Conservation (phyloP, 2,888 invertebrate species). For the Synanthedon formicaeformis region DNA sequence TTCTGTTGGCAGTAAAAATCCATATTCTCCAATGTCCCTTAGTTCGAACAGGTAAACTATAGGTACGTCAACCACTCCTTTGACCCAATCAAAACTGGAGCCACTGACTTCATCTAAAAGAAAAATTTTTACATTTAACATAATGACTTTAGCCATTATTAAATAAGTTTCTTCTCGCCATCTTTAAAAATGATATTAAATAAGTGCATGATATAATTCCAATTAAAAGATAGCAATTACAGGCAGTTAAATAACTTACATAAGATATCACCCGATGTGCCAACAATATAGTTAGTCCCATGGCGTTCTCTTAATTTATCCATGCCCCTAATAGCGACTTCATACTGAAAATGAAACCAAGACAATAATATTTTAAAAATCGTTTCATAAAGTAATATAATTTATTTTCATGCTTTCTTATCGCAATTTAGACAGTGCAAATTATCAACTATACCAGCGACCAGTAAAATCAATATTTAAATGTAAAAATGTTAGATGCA, state of each 20-base stretch:
- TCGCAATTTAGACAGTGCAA: too few relatives aligned
- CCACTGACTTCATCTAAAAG: conserved; percentile 27
- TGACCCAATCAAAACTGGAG: conserved; percentile 44
- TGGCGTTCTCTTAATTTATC: conserved; percentile 14
- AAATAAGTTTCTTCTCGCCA: background rate
- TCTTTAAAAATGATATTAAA: too few relatives aligned
- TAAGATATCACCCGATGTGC: conserved; percentile 20
- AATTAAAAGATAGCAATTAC: too few relatives aligned
- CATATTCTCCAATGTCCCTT: conserved; percentile 68
- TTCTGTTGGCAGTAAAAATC: conserved; percentile 71
- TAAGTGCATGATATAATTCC: too few relatives aligned
- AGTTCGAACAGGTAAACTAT: conserved; percentile 53
- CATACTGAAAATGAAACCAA: conserved; percentile 13
- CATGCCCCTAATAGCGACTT: conserved; percentile 17
- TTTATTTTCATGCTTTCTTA: too few relatives aligned
- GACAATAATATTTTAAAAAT: background rate
- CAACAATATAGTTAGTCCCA: conserved; percentile 16
- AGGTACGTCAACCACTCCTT: conserved; percentile 31
- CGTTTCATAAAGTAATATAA: too few relatives aligned
- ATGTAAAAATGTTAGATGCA: too few relatives aligned
- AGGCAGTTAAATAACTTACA: conserved; percentile 13
- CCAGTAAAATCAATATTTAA: too few relatives aligned
- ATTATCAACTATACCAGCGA: too few relatives aligned
- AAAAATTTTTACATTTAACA: background rate
- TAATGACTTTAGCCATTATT: background rate